phyloP scores from a whole-genome alignment of 2,797 vertebrate species.

The Melanotaenia boesemani region DNA sequence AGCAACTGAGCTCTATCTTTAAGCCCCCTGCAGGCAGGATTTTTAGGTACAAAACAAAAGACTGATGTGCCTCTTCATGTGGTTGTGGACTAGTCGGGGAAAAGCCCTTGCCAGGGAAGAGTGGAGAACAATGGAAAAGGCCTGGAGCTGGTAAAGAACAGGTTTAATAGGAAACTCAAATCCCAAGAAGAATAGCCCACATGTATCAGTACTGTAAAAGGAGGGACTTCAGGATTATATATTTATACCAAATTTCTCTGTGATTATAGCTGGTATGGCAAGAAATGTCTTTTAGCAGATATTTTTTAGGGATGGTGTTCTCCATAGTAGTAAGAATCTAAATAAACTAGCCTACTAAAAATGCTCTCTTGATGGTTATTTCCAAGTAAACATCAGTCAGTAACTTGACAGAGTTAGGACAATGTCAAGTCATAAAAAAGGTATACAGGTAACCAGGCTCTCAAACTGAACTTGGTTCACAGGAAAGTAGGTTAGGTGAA shows the following conservation, averaged over 20 bases:
- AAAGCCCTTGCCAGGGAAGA: constrained; percentile 53
- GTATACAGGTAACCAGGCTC: constrained; percentile 66
- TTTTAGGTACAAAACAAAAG: constrained; percentile 71
- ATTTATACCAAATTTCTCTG: constrained; percentile 31
- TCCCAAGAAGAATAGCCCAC: constrained; percentile 50
- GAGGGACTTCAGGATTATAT: constrained; percentile 34
- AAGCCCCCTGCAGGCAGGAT: constrained; percentile 69
- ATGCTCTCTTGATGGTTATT: background rate
- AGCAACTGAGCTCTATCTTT: constrained; percentile 48
- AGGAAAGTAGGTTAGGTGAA: constrained; percentile 78
- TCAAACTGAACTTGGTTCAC: constrained; percentile 70
- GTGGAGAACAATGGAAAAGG: constrained; percentile 65
- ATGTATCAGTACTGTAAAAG: constrained; percentile 33
- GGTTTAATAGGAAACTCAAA: constrained; percentile 57
- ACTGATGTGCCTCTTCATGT: constrained; percentile 69
- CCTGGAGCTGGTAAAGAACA: constrained; percentile 57
- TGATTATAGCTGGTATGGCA: constrained; percentile 40
- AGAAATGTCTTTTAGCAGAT: constrained; percentile 27
- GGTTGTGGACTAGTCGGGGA: constrained; percentile 50
- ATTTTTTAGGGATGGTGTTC: constrained; percentile 22
- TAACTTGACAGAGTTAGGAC: constrained; percentile 63
- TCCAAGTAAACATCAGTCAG: constrained; percentile 18
- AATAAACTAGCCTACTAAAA: background rate
- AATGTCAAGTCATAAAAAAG: constrained; percentile 53
- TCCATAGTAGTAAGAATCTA: background rate